Conservation (phyloP, 2,888 invertebrate species). For the Alloplasta piceator region DNA sequence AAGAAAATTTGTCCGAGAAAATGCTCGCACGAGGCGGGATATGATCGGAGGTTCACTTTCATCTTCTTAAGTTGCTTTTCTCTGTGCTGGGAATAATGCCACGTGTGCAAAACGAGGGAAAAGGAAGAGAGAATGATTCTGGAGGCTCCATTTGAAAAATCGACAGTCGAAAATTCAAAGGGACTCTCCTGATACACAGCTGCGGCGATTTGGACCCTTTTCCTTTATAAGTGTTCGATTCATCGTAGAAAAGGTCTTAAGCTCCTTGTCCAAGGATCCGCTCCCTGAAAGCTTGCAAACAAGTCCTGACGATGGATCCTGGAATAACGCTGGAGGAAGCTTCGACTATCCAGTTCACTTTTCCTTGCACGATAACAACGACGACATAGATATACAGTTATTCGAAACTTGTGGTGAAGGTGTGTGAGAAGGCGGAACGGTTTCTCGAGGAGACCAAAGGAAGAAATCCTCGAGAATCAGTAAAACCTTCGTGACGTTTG, state of each 20-base stretch:
- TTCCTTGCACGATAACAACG: not conserved
- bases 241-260: slow-evolving; percentile 68
- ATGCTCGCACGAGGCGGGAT: not conserved
- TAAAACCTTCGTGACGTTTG: slow-evolving; percentile 25
- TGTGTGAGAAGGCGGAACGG: not conserved
- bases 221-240: slow-evolving; percentile 21
- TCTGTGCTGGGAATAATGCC: slow-evolving; percentile 27
- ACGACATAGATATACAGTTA: slow-evolving; percentile 20
- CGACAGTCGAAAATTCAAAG: slow-evolving; percentile 16
- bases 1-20: too few relatives aligned
- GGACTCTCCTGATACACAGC: not conserved
- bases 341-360: not conserved
- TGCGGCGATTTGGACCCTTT: not conserved
- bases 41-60: slow-evolving; percentile 17
- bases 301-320: slow-evolving; percentile 32
- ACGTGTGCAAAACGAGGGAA: slow-evolving; percentile 9
- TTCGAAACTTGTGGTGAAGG: not conserved
- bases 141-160: slow-evolving; percentile 13
- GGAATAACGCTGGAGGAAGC: slow-evolving; percentile 11
- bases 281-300: slow-evolving; percentile 52
- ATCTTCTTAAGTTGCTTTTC: slow-evolving; percentile 19
- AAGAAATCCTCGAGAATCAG: slow-evolving; percentile 36
- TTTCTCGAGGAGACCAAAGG: not conserved
- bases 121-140: not conserved
- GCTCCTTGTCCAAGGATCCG: slow-evolving; percentile 63